Evolutionary conservation across 2,797 vertebrate genomes (phyloP).

Genomic region (Poecilia gillii): DNA sequence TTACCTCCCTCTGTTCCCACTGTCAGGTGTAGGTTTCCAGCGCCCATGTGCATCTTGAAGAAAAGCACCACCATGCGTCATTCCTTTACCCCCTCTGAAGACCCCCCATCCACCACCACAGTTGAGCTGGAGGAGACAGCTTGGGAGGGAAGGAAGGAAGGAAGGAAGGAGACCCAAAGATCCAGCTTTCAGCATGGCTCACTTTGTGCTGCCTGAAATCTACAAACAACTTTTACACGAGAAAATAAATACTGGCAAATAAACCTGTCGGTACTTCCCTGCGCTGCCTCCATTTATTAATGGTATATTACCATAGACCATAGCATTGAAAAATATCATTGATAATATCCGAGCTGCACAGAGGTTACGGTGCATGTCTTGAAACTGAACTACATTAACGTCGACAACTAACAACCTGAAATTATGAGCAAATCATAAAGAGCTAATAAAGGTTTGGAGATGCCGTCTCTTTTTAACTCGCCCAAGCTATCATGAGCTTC

Average conservation of each 20-base stretch:
- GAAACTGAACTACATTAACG: not conserved
- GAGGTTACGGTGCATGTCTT: not conserved
- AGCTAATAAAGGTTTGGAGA: constrained; percentile 6
- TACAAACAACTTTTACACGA: not conserved
- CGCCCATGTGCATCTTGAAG: not conserved
- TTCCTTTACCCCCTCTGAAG: not conserved
- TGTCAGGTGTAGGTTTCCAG: not conserved
- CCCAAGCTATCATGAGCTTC: not conserved
- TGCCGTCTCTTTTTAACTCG: not conserved
- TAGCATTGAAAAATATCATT: not conserved
- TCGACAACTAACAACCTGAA: constrained; percentile 1
- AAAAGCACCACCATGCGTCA: not conserved
- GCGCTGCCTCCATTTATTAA: not conserved
- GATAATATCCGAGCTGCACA: not conserved
- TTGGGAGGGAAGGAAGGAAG: not conserved
- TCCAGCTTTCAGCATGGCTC: not conserved
- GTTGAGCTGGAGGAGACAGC: not conserved
- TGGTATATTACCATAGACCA: not conserved
- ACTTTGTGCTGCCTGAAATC: not conserved
- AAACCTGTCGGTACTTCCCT: constrained; percentile 6
- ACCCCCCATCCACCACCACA: not conserved
- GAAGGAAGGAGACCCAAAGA: not conserved
- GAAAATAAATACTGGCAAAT: constrained; percentile 1
- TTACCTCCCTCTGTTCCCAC: not conserved
- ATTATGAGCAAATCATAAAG: constrained; percentile 9